Conservation (phyloP, 2,888 invertebrate genomes). For the Gnatocerus cornutus region DNA sequence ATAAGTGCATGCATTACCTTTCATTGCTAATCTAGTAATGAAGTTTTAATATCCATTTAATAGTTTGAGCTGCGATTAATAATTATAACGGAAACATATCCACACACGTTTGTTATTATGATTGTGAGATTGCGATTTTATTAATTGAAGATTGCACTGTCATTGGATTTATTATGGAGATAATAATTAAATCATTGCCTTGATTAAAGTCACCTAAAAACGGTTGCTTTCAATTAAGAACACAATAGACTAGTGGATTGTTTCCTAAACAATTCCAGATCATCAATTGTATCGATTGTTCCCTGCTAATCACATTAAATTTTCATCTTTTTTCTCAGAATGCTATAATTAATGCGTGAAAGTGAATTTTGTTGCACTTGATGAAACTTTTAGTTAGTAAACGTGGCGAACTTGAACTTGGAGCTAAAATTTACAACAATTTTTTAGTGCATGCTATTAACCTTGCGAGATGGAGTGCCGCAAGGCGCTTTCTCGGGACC, state of each 20-base stretch:
- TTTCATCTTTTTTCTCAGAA: background rate
- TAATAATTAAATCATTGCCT: constrained; percentile 22
- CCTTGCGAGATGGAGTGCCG: constrained; percentile 1
- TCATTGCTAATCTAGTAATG: constrained; percentile 48
- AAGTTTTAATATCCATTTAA: constrained; percentile 51
- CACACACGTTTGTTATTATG: constrained; percentile 29
- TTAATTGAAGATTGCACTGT: constrained; percentile 42
- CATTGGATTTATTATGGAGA: constrained; percentile 32
- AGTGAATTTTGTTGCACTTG: background rate
- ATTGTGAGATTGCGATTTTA: constrained; percentile 37
- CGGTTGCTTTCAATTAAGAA: constrained; percentile 23
- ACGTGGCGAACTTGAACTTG: constrained; percentile 18
- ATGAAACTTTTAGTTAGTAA: background rate
- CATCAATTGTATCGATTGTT: constrained; percentile 13
- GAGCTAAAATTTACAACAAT: constrained; percentile 2
- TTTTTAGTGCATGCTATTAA: constrained; percentile 5
- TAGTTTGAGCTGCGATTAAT: constrained; percentile 42
- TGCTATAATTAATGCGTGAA: background rate
- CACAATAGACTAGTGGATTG: constrained; percentile 15
- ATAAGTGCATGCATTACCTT: constrained; percentile 50
- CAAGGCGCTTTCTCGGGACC: constrained; percentile 5
- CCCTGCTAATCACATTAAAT: background rate
- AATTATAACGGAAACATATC: constrained; percentile 46
- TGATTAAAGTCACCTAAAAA: constrained; percentile 23
- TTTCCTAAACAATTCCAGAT: constrained; percentile 16